Conservation (phyloP, 1,140 invertebrate species). For the Trachymyrmex septentrionalis region DNA sequence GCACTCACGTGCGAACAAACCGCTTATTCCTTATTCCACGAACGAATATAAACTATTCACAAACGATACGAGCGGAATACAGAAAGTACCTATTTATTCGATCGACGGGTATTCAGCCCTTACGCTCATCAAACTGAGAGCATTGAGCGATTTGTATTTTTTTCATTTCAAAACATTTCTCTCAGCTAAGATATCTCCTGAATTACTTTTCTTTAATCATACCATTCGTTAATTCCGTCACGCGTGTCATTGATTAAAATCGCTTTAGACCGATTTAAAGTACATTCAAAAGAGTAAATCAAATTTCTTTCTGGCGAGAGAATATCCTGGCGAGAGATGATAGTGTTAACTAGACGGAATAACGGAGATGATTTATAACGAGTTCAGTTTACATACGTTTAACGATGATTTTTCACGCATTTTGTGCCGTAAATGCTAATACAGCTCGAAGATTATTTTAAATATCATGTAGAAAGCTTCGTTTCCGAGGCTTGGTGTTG, state of each 20-base stretch:
- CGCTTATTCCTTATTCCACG: slow-evolving; percentile 75
- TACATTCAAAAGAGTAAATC: neutral
- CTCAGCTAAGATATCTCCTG: slow-evolving; percentile 15
- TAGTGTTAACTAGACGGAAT: neutral
- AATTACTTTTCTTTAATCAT: neutral
- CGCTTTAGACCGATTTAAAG: neutral
- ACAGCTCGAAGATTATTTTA: slow-evolving; percentile 37
- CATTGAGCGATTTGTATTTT: slow-evolving; percentile 47
- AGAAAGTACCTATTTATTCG: slow-evolving; percentile 71
- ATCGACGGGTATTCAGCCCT: slow-evolving; percentile 46
- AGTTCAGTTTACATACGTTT: neutral
- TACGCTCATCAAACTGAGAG: slow-evolving; percentile 57
- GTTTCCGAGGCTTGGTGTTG: slow-evolving; percentile 39
- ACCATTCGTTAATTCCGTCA: neutral
- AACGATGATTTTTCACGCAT: slow-evolving; percentile 31
- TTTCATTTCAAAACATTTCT: slow-evolving; percentile 37
- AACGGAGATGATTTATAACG: neutral
- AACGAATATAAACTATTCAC: slow-evolving; percentile 75
- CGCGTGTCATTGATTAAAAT: neutral
- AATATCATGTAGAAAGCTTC: slow-evolving; percentile 39
- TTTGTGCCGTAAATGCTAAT: neutral
- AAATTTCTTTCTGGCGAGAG: neutral
- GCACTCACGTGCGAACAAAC: slow-evolving; percentile 74
- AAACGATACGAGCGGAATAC: slow-evolving; percentile 64
- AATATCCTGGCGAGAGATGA: neutral